Percentiles rank a stretch among this genome's conserved stretches.
These are phyloP conservation scores for Cabera pusaria DNA, from an alignment of 2,888 invertebrate genomes.

Conservation along the genomic window DNA sequence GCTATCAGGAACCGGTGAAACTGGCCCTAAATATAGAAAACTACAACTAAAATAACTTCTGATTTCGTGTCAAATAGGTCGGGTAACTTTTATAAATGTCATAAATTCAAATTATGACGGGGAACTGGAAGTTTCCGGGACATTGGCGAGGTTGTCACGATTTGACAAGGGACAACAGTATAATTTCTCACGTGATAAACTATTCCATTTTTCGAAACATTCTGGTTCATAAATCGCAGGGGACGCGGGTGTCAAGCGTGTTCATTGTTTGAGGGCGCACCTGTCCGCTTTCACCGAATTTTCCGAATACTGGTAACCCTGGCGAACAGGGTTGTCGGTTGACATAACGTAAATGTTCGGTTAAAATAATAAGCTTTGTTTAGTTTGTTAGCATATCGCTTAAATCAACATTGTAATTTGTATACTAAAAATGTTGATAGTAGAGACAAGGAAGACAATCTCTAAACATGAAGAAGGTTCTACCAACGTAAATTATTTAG, in stretches of 20 bases:
- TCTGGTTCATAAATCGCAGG: conserved; percentile 20
- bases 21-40: too few species aligned
- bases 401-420: too few species aligned
- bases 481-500: too few species aligned
- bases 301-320: conserved; percentile 14
- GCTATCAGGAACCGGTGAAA: too few species aligned
- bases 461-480: too few species aligned
- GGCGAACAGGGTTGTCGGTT: too few species aligned
- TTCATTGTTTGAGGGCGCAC: conserved; percentile 19
- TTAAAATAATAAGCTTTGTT: too few species aligned
- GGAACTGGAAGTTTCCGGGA: conserved; percentile 4
- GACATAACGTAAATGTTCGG: too few species aligned
- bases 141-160: conserved; percentile 14
- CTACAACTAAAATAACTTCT: too few species aligned
- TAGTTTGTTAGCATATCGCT: too few species aligned
- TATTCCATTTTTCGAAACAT: conserved; percentile 21
- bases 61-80: conserved; percentile 1
- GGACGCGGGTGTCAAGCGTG: conserved; percentile 2
- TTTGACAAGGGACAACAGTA: conserved; percentile 23
- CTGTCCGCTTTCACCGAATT: conserved; percentile 9
- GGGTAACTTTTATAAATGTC: conserved; percentile 20
- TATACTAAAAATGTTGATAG: too few species aligned
- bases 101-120: conserved; percentile 5
- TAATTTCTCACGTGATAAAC: conserved; percentile 23
- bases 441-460: too few species aligned